Conservation (phyloP, 2,888 invertebrate species). For the Crioceris asparagi region DNA sequence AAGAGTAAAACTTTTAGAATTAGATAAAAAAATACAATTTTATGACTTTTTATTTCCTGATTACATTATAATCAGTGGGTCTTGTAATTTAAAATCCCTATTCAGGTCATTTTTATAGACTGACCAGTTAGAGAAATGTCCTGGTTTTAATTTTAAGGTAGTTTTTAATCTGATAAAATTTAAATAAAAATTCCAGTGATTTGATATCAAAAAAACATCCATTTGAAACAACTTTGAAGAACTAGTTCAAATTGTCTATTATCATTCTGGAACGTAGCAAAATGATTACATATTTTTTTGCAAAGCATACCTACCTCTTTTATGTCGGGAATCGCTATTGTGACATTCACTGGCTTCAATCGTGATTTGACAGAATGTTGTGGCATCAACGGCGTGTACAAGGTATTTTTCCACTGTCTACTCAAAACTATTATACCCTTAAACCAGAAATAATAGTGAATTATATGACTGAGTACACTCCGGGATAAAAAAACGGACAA, state of each 20-base stretch:
- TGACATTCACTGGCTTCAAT: slow-evolving; percentile 75
- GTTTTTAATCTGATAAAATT: background rate
- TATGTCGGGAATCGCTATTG: slow-evolving; percentile 75
- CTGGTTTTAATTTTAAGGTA: background rate
- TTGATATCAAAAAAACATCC: background rate
- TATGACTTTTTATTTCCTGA: too few relatives aligned
- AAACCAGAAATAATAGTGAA: slow-evolving; percentile 8
- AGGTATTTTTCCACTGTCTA: slow-evolving; percentile 92
- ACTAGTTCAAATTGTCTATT: too few relatives aligned
- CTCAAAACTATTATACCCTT: slow-evolving; percentile 92
- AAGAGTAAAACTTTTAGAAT: too few relatives aligned
- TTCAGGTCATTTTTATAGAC: too few relatives aligned
- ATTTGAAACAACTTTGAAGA: background rate
- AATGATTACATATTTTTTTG: background rate
- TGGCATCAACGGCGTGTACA: slow-evolving; percentile 84
- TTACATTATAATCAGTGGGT: too few relatives aligned
- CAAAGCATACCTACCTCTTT: slow-evolving; percentile 52
- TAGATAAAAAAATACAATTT: too few relatives aligned
- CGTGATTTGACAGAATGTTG: slow-evolving; percentile 76
- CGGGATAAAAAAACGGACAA: too few relatives aligned
- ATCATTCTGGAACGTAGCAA: too few relatives aligned
- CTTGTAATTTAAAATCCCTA: too few relatives aligned
- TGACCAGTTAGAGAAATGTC: too few relatives aligned
- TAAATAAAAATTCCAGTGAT: background rate
- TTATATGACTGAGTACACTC: too few relatives aligned